These are phyloP conservation scores for Hirtodrosophila cameraria DNA, from an alignment of 2,888 invertebrate species.

Conservation along the genomic window DNA sequence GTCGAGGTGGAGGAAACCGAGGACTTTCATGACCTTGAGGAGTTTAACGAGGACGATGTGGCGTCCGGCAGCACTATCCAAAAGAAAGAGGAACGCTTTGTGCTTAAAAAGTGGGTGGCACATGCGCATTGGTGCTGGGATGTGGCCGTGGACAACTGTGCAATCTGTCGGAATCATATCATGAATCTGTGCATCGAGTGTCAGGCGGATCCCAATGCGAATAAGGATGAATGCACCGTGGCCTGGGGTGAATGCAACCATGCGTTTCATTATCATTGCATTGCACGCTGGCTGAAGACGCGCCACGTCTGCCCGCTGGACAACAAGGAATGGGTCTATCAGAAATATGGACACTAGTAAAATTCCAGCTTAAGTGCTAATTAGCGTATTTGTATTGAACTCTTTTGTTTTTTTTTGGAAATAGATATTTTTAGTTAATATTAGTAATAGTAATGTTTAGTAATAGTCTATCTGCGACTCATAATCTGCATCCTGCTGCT, in stretches of 20 bases:
- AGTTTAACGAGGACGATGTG: slow-evolving; percentile 60
- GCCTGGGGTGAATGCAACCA: slow-evolving; percentile 99
- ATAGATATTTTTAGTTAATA: slow-evolving; percentile 14
- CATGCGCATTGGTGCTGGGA: slow-evolving; percentile 99
- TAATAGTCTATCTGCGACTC: too few relatives aligned
- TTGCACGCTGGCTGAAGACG: slow-evolving; percentile 99
- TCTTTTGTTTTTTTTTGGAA: slow-evolving; percentile 12
- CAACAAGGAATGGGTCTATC: slow-evolving; percentile 99
- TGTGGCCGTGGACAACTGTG: slow-evolving; percentile 99
- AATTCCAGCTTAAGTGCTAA: background rate
- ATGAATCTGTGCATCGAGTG: slow-evolving; percentile 99
- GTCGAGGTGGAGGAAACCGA: slow-evolving; percentile 97
- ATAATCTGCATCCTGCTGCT: background rate
- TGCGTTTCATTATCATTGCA: slow-evolving; percentile 99
- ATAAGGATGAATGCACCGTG: slow-evolving; percentile 99
- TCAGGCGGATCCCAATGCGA: slow-evolving; percentile 98
- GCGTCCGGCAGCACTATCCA: slow-evolving; percentile 88
- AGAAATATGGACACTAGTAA: slow-evolving; percentile 90
- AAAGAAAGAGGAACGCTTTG: slow-evolving; percentile 96
- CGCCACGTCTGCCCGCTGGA: slow-evolving; percentile 99
- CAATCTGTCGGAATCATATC: slow-evolving; percentile 99
- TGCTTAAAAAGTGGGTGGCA: slow-evolving; percentile 99
- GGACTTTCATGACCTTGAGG: slow-evolving; percentile 86
- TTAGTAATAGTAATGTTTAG: too few relatives aligned
- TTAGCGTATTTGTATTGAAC: slow-evolving; percentile 29